Evolutionary conservation across 1,140 invertebrate genomes (phyloP), one percentile per base, ranked within the genome.

Genomic region (Pantala flavescens): DNA sequence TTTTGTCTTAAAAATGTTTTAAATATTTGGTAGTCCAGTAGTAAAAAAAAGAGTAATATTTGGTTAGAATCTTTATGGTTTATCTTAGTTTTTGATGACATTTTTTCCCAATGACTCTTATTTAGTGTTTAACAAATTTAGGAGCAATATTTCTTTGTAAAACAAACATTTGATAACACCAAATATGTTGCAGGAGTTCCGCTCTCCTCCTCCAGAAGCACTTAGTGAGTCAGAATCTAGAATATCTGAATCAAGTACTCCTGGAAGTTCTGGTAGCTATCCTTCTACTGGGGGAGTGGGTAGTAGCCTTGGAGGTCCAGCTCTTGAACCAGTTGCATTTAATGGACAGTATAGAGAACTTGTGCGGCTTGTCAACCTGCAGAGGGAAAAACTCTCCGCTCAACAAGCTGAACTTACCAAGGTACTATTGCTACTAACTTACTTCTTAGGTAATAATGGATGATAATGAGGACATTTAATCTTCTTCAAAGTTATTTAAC

Each of bases 381-480:
- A 97, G 83, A 86, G 93, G 74, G 94, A 96, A 80, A 94, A 94
- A 81, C 86, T 97, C 72, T 91, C 90, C 74, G 87, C 89, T 77
- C 94, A 96, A 80, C 93, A 96, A 84, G 89, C 91, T 78, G 93
- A 96, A 87, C 85, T 97, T 77, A 92, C 91, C 75, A 94, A 95
- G 84, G 91, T 93, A 84, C 12, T 14, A 5, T 36, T 36, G 28
- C n/a, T n/a, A n/a, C n/a, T n/a, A n/a, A n/a, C n/a, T 55, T 12
- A 55, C n/a, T 12, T 55, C n/a, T 55, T 11, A 42, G 55, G 43
- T 63, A 70, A 73, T 76, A 16, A 71, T 24, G 5, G 11, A 23
- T 71, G 49, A 74, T 72, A 55, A 71, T 55, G 21, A 71, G 43
- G n/a, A n/a, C n/a, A n/a, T n/a, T n/a, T n/a, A n/a, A n/a, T n/a